Conservation (phyloP, 2,888 invertebrate genomes). For the Hydrotaea diabolus region DNA sequence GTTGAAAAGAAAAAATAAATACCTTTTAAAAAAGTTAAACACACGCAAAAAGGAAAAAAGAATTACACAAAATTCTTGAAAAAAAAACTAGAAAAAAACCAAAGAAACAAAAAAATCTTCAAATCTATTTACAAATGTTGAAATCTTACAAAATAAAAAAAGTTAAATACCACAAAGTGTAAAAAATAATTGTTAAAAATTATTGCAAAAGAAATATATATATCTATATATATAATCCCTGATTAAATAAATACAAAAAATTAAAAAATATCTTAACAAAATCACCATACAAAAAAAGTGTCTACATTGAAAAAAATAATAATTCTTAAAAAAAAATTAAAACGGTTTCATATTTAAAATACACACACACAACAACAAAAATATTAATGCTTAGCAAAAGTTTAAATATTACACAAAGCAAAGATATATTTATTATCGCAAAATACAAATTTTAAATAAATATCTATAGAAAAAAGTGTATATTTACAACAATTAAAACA, state of each 20-base stretch:
- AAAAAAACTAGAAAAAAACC: conserved; percentile 22
- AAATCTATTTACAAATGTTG: conserved; percentile 37
- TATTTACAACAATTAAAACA: conserved; percentile 19
- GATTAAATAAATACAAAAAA: conserved; percentile 27
- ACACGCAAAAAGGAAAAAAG: conserved; percentile 33
- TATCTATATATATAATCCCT: conserved; percentile 3
- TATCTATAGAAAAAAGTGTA: background rate
- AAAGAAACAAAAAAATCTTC: conserved; percentile 21
- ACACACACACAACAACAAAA: background rate
- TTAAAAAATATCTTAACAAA: no score
- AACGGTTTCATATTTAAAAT: conserved; percentile 42
- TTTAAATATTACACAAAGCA: background rate
- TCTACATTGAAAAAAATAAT: conserved; percentile 9
- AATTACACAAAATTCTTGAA: conserved; percentile 24
- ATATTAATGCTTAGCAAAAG: conserved; percentile 8
- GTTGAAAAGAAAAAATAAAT: conserved; percentile 70
- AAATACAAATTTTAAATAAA: conserved; percentile 1
- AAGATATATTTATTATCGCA: conserved; percentile 4
- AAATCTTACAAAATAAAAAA: conserved; percentile 25
- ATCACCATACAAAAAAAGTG: conserved; percentile 40
- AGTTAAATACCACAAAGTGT: conserved; percentile 26
- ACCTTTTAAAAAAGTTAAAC: conserved; percentile 27
- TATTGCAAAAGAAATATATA: conserved; percentile 23
- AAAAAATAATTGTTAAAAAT: conserved; percentile 37
- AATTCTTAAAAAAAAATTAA: background rate